Base-by-base conservation (phyloP, 2,888 invertebrate genomes). In the Synanthedon vespiformis region DNA sequence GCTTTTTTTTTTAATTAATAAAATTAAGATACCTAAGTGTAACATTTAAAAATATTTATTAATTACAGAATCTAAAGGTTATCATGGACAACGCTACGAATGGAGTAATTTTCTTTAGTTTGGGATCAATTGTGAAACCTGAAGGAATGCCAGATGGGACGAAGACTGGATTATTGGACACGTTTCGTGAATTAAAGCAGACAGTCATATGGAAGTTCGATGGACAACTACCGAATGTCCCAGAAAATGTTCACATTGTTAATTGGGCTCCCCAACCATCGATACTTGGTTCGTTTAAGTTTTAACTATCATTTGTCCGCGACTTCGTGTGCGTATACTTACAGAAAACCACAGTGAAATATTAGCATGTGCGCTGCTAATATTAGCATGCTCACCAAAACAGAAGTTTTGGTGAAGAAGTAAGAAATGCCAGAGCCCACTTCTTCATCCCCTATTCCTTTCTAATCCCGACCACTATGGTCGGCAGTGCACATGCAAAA, bases 151-250 rank as follows among this genome's bases (percentile, higher is more conserved):
- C 84, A 1, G 58, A 61, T 0, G 57, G 69, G 16, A 48, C 71
- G 12, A 74, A 71, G 47, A 53, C 57, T 27, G 61, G 58, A 0
- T 55, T 88, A 2, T 50, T 86, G 0, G 64, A 68, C 27, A 70
- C 74, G 40, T 84, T 88, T 52, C 61, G 74, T 2, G 63, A 59
- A 18, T 58, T 88, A 44, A 79, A 83, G 51, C 80, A 87, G 56
- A 77, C 73, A 2, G 79, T 88, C 0, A 49, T 88, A 2, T 87
- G 85, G 87, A 88, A 85, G 59, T 81, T 78, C 54, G 82, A 82
- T 60, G 73, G 74, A 51, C 57, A 62, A 1, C 48, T 80, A n/a
- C 65, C 70, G 0, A 60, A 70, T 53, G 53, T 68, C 10, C 80
- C 82, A 0, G 64, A 69, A 34, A 88, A 88, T 58, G 77, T 88